phyloP scores from a whole-genome alignment of 2,888 invertebrate genomes.

The Drosophila anceps region DNA sequence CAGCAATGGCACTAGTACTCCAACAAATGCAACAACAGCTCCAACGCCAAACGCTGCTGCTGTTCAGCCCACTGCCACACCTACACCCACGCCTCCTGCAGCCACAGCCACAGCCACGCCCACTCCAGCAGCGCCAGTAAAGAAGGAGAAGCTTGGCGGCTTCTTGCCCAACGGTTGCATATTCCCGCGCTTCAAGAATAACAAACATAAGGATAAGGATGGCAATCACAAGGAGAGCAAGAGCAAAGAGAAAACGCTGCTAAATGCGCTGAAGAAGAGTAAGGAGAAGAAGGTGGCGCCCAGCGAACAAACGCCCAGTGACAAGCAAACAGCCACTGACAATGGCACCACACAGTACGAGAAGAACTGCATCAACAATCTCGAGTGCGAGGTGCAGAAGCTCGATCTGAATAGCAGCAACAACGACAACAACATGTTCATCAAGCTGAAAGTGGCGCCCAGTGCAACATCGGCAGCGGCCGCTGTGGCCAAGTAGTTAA shows the following conservation, averaged over 20 bases:
- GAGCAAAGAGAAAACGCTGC: slow-evolving; percentile 83
- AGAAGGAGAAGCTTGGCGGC: slow-evolving; percentile 85
- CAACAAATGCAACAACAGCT: slow-evolving; percentile 24
- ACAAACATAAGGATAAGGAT: slow-evolving; percentile 84
- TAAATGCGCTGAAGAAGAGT: slow-evolving; percentile 84
- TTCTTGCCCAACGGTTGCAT: slow-evolving; percentile 85
- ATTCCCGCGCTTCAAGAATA: slow-evolving; percentile 85
- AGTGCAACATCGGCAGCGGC: slow-evolving; percentile 74
- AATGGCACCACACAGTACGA: slow-evolving; percentile 80
- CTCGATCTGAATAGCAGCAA: slow-evolving; percentile 82
- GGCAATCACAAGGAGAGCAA: slow-evolving; percentile 80
- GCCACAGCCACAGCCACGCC: slow-evolving; percentile 41
- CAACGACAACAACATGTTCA: slow-evolving; percentile 82
- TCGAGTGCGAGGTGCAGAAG: slow-evolving; percentile 84
- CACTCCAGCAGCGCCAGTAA: slow-evolving; percentile 69
- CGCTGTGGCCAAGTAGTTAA: slow-evolving; percentile 65
- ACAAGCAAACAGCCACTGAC: slow-evolving; percentile 48
- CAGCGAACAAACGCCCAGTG: slow-evolving; percentile 62
- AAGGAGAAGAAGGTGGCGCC: slow-evolving; percentile 83
- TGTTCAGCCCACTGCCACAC: slow-evolving; percentile 17
- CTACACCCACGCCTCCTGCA: slow-evolving; percentile 29
- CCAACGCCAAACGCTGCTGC: slow-evolving; percentile 18
- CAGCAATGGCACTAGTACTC: slow-evolving; percentile 46
- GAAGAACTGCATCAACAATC: slow-evolving; percentile 83
- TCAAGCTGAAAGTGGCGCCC: slow-evolving; percentile 83